A percentile compares a stretch with the other conserved stretches of the same genome.
phyloP scores from a whole-genome alignment of 2,888 invertebrate species.

The Drosophila prostipennis region DNA sequence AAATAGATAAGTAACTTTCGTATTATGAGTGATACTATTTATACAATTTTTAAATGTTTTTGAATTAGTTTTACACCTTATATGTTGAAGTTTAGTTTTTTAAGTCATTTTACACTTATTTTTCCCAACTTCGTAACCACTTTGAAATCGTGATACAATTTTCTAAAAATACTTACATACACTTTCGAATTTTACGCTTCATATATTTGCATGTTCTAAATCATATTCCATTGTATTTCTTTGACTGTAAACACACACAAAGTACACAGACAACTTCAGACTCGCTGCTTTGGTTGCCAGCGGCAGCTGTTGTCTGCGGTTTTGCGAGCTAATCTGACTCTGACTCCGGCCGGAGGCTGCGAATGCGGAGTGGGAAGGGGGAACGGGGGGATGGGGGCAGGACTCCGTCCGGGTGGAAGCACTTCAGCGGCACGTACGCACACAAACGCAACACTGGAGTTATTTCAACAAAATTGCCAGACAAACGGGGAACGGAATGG shows the following conservation, averaged over 20 bases:
- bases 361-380: neutral
- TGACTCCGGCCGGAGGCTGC: conserved; percentile 35
- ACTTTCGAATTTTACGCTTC: no score
- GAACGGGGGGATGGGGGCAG: neutral
- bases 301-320: conserved; percentile 80
- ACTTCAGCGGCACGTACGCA: conserved; percentile 79
- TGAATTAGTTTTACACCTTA: no score
- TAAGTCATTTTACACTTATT: neutral
- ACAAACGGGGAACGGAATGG: conserved; percentile 50
- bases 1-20: no score
- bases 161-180: no score
- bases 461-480: conserved; percentile 80
- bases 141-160: no score
- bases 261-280: conserved; percentile 34
- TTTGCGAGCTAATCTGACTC: conserved; percentile 75
- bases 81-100: no score
- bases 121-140: no score
- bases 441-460: conserved; percentile 76
- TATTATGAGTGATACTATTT: no score
- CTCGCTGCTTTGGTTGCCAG: conserved; percentile 51
- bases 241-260: conserved; percentile 30
- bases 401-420: conserved; percentile 43
- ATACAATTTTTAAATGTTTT: no score
- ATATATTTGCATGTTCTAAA: no score
- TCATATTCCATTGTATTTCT: neutral